Conservation (phyloP, 2,888 invertebrate species). For the Agrochola litura region DNA sequence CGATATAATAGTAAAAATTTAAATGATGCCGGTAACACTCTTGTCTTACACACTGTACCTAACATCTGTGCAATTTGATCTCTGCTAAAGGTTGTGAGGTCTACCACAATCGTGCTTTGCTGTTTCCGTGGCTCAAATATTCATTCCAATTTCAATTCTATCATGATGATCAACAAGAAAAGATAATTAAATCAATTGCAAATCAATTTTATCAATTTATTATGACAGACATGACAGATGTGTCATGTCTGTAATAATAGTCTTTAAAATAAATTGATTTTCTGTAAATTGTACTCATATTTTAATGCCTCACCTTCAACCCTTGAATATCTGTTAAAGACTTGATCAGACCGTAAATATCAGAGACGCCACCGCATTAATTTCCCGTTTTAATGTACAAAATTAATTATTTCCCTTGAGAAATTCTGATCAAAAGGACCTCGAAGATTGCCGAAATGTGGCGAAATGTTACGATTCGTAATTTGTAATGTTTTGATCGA, state of each 20-base stretch:
- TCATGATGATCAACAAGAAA: background rate
- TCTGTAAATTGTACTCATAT: background rate
- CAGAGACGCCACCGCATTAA: conserved; percentile 55
- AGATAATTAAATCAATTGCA: too few relatives aligned
- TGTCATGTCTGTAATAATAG: background rate
- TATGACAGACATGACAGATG: too few relatives aligned
- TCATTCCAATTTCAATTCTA: background rate
- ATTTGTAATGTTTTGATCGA: conserved; percentile 36
- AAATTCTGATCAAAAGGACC: conserved; percentile 53
- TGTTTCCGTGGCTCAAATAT: background rate
- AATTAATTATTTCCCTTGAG: conserved; percentile 62
- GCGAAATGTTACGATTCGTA: conserved; percentile 22
- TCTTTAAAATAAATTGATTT: background rate
- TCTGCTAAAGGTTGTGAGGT: background rate
- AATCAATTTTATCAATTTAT: too few relatives aligned
- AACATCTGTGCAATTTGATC: background rate
- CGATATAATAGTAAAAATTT: background rate
- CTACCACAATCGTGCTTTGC: background rate
- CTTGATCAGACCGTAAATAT: conserved; percentile 34
- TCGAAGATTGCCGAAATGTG: conserved; percentile 40
- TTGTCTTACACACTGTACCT: background rate
- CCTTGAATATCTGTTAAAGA: conserved; percentile 23
- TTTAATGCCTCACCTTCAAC: conserved; percentile 1
- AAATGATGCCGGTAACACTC: background rate
- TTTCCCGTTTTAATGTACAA: conserved; percentile 59